Conservation (phyloP, 2,888 invertebrate species). For the Andrena camellia region DNA sequence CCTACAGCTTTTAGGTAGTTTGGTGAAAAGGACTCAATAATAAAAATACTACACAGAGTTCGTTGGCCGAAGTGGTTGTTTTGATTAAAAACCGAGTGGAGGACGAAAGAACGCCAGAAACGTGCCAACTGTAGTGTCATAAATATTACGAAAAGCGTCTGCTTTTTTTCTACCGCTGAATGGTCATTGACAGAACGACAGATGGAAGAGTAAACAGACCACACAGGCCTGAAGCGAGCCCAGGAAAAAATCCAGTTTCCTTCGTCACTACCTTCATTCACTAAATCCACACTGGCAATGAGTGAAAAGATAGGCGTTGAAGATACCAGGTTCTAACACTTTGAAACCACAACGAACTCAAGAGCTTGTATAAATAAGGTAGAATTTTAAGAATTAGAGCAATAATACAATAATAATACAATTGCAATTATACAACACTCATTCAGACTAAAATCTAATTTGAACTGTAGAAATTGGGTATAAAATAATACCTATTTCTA, state of each 20-base stretch:
- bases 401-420: too few species aligned
- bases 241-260: neutral
- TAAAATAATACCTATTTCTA: too few species aligned
- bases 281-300: neutral
- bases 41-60: neutral
- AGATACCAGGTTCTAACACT: too few species aligned
- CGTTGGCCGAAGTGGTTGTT: neutral
- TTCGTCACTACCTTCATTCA: neutral
- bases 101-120: conserved; percentile 6
- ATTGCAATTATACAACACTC: too few species aligned
- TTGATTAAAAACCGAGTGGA: neutral
- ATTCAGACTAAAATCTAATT: too few species aligned
- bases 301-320: neutral
- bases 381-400: too few species aligned
- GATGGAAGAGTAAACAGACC: conserved; percentile 27
- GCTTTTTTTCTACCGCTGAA: conserved; percentile 14
- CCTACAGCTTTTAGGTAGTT: neutral
- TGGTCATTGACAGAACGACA: conserved; percentile 46
- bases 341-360: neutral
- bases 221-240: conserved; percentile 7
- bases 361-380: neutral
- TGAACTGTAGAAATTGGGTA: too few species aligned
- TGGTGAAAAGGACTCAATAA: neutral
- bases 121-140: neutral
- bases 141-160: conserved; percentile 12